Conservation (phyloP, 1,140 invertebrate species). For the Aphaenogaster ashmeadi region DNA sequence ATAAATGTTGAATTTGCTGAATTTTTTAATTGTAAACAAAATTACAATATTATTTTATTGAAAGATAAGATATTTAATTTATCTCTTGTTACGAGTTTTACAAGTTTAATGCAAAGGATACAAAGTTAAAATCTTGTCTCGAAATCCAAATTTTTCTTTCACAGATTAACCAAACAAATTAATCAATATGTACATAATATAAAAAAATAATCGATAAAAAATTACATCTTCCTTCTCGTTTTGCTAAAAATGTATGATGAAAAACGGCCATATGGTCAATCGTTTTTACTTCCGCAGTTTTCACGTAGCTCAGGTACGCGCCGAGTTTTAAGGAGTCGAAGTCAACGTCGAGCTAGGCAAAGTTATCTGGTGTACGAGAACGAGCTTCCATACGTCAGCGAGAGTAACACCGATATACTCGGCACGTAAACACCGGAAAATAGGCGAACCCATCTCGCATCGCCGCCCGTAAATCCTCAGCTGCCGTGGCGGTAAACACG, state of each 20-base stretch:
- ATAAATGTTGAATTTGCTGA: not conserved
- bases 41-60: not conserved
- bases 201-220: not conserved
- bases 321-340: constrained; percentile 5
- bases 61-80: not conserved
- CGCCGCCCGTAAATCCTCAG: constrained; percentile 13
- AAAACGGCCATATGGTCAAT: not conserved
- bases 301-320: not conserved
- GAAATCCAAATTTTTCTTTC: not conserved
- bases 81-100: not conserved
- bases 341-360: constrained; percentile 14
- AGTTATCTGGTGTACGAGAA: not conserved
- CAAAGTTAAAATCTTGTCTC: not conserved
- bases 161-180: not conserved
- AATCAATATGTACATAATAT: not conserved
- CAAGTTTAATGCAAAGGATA: not conserved
- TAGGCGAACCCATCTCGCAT: not conserved
- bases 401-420: not conserved
- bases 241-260: not conserved
- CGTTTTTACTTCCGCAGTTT: not conserved
- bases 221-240: not conserved
- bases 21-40: constrained; percentile 8
- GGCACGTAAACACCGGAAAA: constrained; percentile 13
- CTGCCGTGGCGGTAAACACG: not conserved
- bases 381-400: not conserved